Evolutionary conservation across 2,797 vertebrate genomes (phyloP), one percentile per base, ranked within the genome.

Genomic region (Pangasius mekongensis): DNA sequence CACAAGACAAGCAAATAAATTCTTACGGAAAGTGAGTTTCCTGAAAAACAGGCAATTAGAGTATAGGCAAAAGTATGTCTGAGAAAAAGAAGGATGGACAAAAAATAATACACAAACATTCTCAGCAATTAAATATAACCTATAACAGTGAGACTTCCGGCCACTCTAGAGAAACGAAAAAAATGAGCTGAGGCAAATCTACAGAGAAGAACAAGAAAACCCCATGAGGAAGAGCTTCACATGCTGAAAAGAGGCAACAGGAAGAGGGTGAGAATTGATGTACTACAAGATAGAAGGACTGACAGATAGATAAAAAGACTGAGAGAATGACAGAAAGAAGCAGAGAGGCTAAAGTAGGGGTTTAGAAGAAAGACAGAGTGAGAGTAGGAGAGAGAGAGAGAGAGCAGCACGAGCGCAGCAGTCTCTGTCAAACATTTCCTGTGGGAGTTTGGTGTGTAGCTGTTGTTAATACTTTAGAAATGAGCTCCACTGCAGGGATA

Each of bases 1-100:
- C 33, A 87, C 69, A 84, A 67, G 62, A 39, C 83, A 81, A 58
- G 52, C 36, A 85, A 14, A 67, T 69, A 74, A 85, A 87, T 86
- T 71, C 77, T 43, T 39, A 78, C 20, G 33, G 58, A 62, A 60
- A 20, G 8, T 77, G 27, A 36, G 77, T 77, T 33, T 76, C 33
- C 64, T 49, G 16, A 71, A 5, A 30, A 24, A 54, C 39, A 52
- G 14, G 49, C 16, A 30, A 77, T 18, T 77, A 22, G 8, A 36
- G 18, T 60, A 24, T 13, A 58, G 11, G 2, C 9, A 22, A 81
- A 81, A 81, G 13, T 6, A n/a, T 47, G 22, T 56, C 52, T 56
- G 9, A 80, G 52, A 58, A 80, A 33, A 80, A 22, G 18, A 33
- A 5, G 5, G 4, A 30, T 20, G 13, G 27, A 49, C 43, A 76